Conservation (phyloP, 2,113 vertebrate species). For the Scytalopus superciliaris region DNA sequence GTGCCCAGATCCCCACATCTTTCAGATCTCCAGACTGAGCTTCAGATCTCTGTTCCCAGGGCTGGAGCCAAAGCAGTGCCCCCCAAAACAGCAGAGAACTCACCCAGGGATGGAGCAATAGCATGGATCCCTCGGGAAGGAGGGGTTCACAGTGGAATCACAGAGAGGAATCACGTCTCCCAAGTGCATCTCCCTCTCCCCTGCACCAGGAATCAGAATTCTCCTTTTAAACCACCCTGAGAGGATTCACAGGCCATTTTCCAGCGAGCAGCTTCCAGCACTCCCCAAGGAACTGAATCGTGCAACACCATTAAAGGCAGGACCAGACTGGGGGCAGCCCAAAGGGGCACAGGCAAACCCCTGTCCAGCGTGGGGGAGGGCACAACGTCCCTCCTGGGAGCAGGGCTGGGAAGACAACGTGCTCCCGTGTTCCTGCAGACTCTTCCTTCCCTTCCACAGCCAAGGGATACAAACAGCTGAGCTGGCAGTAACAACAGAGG, state of each 20-base stretch:
- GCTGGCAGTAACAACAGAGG: not conserved
- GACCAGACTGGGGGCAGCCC: not conserved
- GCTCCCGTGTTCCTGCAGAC: not conserved
- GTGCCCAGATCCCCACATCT: not conserved
- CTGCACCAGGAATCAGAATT: not conserved
- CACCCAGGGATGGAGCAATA: not conserved
- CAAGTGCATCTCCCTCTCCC: not conserved
- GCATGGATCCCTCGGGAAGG: not conserved
- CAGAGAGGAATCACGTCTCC: not conserved
- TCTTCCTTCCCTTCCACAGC: not conserved
- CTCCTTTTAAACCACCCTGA: not conserved
- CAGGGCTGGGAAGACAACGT: not conserved
- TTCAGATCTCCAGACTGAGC: not conserved
- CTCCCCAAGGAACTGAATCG: not conserved
- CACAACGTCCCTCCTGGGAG: not conserved
- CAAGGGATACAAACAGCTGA: not conserved
- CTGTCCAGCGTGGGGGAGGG: not conserved
- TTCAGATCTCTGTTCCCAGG: not conserved
- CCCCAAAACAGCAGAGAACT: not conserved
- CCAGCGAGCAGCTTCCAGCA: not conserved
- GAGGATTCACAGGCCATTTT: not conserved
- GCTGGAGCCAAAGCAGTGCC: not conserved
- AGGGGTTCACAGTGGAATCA: not conserved
- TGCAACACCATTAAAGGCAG: not conserved
- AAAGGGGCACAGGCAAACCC: not conserved